These are phyloP conservation scores for Cinclus cinclus DNA, from an alignment of 2,113 vertebrate species.

Conservation along the genomic window DNA sequence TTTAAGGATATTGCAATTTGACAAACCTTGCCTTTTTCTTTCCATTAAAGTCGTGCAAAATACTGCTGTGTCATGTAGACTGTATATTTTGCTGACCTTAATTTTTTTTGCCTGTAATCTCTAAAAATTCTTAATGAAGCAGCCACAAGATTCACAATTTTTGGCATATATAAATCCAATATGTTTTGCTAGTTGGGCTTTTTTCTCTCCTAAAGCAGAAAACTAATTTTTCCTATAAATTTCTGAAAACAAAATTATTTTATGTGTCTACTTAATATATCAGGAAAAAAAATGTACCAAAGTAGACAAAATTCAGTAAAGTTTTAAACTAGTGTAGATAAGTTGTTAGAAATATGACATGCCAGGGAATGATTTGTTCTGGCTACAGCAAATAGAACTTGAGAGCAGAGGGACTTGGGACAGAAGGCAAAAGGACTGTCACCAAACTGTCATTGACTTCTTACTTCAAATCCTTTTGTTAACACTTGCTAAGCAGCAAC, in stretches of 20 bases:
- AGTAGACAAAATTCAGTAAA: not conserved
- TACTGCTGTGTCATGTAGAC: not conserved
- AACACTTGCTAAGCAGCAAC: not conserved
- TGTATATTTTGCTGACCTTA: not conserved
- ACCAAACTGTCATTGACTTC: not conserved
- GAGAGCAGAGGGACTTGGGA: not conserved
- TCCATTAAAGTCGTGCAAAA: not conserved
- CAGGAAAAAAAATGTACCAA: not conserved
- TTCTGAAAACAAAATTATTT: not conserved
- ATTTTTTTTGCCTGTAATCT: not conserved
- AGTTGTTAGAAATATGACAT: not conserved
- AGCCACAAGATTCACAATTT: not conserved
- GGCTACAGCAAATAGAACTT: not conserved
- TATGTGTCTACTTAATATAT: not conserved
- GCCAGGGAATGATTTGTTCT: not conserved
- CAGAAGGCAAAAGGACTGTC: not conserved
- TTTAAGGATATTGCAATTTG: not conserved
- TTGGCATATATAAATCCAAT: not conserved
- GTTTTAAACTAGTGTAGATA: not conserved
- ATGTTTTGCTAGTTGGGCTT: not conserved
- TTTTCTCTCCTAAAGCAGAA: not conserved
- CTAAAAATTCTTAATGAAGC: not conserved
- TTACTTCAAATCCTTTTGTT: not conserved
- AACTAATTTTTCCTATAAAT: not conserved
- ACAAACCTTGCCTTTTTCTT: not conserved